Conservation (phyloP, 2,113 vertebrate genomes). For the Probosciger aterrimus region DNA sequence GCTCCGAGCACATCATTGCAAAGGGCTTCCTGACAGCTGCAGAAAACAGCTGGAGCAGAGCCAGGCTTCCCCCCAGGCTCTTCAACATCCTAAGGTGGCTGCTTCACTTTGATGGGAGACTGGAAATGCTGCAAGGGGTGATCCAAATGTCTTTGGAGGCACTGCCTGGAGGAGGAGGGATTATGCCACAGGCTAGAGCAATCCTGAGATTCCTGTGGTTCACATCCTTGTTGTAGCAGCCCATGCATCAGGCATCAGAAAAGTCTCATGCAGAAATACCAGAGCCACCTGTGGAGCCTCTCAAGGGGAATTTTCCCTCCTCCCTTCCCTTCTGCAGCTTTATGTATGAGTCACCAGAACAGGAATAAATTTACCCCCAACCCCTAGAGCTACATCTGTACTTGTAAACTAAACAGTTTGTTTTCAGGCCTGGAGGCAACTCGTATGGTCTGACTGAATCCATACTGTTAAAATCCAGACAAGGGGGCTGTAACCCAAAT, state of each 20-base stretch:
- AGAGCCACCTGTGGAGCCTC: background rate
- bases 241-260: background rate
- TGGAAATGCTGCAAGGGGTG: background rate
- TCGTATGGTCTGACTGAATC: background rate
- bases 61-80: background rate
- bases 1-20: background rate
- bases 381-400: background rate
- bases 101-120: background rate
- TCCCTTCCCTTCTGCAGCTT: background rate
- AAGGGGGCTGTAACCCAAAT: background rate
- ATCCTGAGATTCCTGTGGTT: rapidly evolving
- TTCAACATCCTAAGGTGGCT: background rate
- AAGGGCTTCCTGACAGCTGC: background rate
- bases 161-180: background rate
- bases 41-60: background rate
- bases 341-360: background rate
- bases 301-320: background rate
- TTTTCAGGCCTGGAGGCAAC: background rate
- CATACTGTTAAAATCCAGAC: background rate
- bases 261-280: background rate
- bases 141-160: background rate
- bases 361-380: background rate
- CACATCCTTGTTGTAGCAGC: background rate
- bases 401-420: background rate
- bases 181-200: background rate